phyloP scores from a whole-genome alignment of 2,888 invertebrate genomes.

The Tromatobia lineatoria region DNA sequence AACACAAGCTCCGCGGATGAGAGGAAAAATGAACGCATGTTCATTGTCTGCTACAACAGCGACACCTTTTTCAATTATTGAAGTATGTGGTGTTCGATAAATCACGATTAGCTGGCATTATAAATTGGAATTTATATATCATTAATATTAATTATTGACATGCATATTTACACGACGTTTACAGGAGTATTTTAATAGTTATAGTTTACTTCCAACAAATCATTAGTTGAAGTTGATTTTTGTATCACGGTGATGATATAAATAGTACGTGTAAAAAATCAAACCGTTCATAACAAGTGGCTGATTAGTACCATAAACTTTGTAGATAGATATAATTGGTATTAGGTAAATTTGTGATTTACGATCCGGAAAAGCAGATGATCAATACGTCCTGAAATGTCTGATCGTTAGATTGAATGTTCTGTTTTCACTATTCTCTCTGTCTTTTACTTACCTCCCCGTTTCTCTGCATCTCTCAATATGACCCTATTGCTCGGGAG shows the following conservation, averaged over 20 bases:
- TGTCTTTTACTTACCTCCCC: neutral
- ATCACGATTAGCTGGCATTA: constrained; percentile 1
- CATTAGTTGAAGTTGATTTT: neutral
- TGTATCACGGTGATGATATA: no score
- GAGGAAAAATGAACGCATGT: neutral
- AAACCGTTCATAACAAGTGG: neutral
- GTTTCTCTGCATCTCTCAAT: constrained; percentile 30
- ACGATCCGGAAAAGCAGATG: neutral
- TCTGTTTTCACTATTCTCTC: constrained; percentile 18
- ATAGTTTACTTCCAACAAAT: neutral
- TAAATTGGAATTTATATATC: neutral
- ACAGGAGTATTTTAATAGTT: neutral
- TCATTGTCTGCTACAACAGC: neutral
- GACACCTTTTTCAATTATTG: constrained; percentile 24
- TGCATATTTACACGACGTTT: neutral
- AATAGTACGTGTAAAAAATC: neutral
- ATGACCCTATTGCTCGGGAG: constrained; percentile 45
- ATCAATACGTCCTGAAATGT: neutral
- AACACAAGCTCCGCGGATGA: neutral
- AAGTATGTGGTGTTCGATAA: neutral
- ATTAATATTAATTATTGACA: neutral
- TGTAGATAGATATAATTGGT: neutral
- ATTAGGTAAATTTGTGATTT: neutral
- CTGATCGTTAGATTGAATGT: constrained; percentile 11
- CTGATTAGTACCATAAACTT: neutral